These are phyloP conservation scores for Chrysopa pallens DNA, from an alignment of 1,140 invertebrate species.

Conservation along the genomic window DNA sequence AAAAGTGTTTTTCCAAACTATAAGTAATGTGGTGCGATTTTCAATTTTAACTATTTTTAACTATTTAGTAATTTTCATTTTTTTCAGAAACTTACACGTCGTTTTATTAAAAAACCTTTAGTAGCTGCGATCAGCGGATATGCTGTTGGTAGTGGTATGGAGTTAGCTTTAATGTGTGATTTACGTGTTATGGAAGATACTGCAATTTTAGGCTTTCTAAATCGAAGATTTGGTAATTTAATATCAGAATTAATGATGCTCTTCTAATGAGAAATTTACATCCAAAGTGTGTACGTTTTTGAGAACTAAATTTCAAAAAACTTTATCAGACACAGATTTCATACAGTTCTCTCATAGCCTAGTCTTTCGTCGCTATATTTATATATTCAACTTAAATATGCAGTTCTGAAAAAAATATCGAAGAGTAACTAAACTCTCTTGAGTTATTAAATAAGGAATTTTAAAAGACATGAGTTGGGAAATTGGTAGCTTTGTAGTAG, in stretches of 20 bases:
- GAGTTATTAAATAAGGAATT: no score
- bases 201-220: constrained; percentile 64
- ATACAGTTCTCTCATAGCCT: no score
- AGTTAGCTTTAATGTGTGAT: constrained; percentile 81
- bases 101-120: constrained; percentile 60
- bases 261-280: no score
- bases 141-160: constrained; percentile 75
- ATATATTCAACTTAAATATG: no score
- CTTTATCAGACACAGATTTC: no score
- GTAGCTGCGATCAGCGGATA: constrained; percentile 75
- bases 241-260: background rate
- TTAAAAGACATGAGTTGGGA: no score
- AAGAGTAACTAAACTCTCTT: no score
- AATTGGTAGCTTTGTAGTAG: no score
- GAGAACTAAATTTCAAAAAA: no score
- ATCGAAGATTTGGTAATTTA: constrained; percentile 57
- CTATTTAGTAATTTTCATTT: background rate
- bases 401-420: no score
- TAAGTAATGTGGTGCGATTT: constrained; percentile 17
- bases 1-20: constrained; percentile 8
- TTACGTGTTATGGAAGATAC: constrained; percentile 70
- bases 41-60: background rate
- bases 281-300: no score
- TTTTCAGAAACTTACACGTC: constrained; percentile 38
- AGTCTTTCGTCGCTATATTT: no score